Evolutionary conservation across 2,888 invertebrate genomes (phyloP), one percentile per base, ranked within the genome.

Genomic region (Andrena praecox): DNA sequence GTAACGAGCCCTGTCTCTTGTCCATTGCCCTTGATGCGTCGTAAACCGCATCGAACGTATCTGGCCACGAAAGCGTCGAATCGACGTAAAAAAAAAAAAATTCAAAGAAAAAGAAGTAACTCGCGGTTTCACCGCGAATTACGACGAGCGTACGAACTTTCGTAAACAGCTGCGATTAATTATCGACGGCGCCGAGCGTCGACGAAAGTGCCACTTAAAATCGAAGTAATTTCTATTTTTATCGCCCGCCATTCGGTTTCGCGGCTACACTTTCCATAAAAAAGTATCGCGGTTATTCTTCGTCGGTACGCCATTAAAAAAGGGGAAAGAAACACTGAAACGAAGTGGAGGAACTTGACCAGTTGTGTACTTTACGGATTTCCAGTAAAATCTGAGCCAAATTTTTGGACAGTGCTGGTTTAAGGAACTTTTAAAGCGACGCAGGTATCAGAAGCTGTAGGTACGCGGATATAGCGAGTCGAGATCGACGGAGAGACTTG

Each of bases 1-100:
- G 62, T 67, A 82, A 80, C 82, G 77, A 80, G 70, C 35, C 33
- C 62, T 67, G 75, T 67, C 54, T 82, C 54, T 48, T 35, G 52
- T 66, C 50, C 59, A 56, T 74, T 48, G 71, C 33, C 35, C 42
- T 82, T 62, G 70, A 62, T 70, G 56, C 71, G 27, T 63, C 70
- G 68, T 75, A 82, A 80, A 80, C 56, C 67, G 20, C 50, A 64
- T 76, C 31, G 54, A 42, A 68, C 59, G 31, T 48, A 67, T 66
- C 27, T 56, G 27, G 20, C 24, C 10, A 31, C 24, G 16, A 71
- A 8, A 24, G 12, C 27, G 27, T n/a, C 42, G 20, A 62, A 33
- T 54, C 24, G 31, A 31, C 48, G 27, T 62, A 33, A 16, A 72
- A 72, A 72, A 62, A 63, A 29, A 24, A n/a, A 16, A 29, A 42